Conservation (phyloP, 2,113 vertebrate genomes). For the Rhabdornis inornatus region DNA sequence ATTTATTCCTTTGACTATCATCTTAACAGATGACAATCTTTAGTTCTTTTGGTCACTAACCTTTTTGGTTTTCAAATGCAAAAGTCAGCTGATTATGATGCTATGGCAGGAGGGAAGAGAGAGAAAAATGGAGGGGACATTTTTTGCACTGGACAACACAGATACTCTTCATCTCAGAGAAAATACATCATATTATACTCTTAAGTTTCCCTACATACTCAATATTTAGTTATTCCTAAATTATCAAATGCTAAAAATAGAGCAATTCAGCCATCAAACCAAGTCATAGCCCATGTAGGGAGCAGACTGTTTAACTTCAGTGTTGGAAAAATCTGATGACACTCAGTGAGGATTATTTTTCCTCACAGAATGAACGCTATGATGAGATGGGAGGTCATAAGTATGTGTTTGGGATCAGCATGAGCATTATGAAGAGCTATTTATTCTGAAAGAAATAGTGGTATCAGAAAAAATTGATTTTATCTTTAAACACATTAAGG, state of each 20-base stretch:
- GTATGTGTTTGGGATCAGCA: not conserved
- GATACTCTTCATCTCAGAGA: not conserved
- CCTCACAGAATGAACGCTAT: not conserved
- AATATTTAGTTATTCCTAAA: not conserved
- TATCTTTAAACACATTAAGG: not conserved
- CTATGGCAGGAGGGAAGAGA: not conserved
- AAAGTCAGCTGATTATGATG: not conserved
- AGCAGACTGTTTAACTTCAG: not conserved
- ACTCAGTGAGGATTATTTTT: not conserved
- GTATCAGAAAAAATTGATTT: not conserved
- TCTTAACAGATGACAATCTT: not conserved
- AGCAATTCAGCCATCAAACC: not conserved
- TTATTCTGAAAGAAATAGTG: not conserved
- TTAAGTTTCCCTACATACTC: not conserved
- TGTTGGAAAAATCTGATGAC: not conserved
- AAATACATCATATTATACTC: not conserved
- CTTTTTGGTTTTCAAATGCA: not conserved
- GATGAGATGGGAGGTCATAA: not conserved
- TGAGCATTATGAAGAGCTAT: not conserved
- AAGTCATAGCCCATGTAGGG: not conserved
- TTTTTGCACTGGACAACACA: not conserved
- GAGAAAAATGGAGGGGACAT: not conserved
- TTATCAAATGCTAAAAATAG: not conserved
- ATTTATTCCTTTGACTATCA: not conserved
- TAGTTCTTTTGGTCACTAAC: not conserved